phyloP scores from a whole-genome alignment of 2,113 vertebrate genomes.

The Pterocles burchelli region DNA sequence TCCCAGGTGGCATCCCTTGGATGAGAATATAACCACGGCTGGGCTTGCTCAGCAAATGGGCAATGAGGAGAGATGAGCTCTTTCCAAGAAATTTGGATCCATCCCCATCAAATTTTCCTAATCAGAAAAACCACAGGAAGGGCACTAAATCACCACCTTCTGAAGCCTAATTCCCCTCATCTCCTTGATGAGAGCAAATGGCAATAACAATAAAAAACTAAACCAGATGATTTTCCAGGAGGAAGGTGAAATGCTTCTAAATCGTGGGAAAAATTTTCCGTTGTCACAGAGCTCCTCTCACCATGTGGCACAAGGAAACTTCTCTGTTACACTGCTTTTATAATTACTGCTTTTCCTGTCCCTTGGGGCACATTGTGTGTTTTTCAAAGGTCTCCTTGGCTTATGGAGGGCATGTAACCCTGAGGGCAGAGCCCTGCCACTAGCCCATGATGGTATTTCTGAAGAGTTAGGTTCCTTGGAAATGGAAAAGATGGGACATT shows the following conservation, averaged over 20 bases:
- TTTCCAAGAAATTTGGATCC: neutral
- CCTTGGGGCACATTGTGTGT: neutral
- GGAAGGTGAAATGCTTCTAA: neutral
- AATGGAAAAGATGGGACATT: neutral
- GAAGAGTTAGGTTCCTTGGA: neutral
- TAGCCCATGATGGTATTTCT: neutral
- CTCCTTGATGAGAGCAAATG: neutral
- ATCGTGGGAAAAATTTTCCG: neutral
- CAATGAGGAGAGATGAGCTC: neutral
- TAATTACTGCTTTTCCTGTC: neutral
- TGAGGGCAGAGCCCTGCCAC: neutral
- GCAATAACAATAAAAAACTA: neutral
- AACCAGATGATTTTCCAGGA: neutral
- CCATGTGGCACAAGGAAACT: neutral
- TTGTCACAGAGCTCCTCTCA: neutral
- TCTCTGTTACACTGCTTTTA: neutral
- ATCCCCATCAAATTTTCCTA: neutral
- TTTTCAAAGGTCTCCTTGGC: neutral
- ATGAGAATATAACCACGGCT: neutral
- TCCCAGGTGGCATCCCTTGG: neutral
- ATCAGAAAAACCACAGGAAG: neutral
- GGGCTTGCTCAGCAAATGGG: rapidly evolving
- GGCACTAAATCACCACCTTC: neutral
- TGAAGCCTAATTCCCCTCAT: neutral
- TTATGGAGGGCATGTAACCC: neutral